Evolutionary conservation across 2,797 vertebrate genomes (phyloP), one percentile per base, ranked within the genome.

Genomic region (Anolis apletophallus): DNA sequence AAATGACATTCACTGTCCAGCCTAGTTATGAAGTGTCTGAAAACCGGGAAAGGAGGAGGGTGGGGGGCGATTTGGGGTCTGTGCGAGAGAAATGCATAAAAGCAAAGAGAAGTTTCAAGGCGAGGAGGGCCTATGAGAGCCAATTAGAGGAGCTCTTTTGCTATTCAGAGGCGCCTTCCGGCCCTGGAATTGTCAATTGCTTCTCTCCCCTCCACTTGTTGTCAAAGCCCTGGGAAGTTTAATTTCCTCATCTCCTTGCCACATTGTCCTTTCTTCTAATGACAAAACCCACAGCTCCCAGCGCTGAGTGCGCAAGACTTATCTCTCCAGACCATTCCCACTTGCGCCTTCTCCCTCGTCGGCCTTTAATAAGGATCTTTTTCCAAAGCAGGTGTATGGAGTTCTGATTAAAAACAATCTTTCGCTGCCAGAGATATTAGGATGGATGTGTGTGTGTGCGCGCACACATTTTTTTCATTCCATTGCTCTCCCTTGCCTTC

Each of bases 321-420:
- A 95, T 93, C 93, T 93, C 80, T 26, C 29, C 3, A 72, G 90
- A 81, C 89, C 92, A 91, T 89, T 93, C 87, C 85, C 89, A 59
- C 84, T 79, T 74, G 0, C 0, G 84, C 89, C 91, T 89, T 83
- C 84, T 86, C 91, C 92, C 92, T 94, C 92, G 75, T 93, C 94
- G 88, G 91, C 61, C 90, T 90, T 91, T 68, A 90, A 85, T 46
- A 93, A 91, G 85, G 80, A 14, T 86, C 88, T 57, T 64, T 64
- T 80, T 87, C 81, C n/a, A 64, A 88, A 89, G 87, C 85, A 84
- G 76, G 29, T 91, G 89, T 85, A 87, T 17, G 0, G 79, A 89
- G 69, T 77, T 80, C 86, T 86, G 92, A 90, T 94, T 85, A 91
- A 90, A 90, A 92, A 69, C 72, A 23, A 59, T 79, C 54, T 84